Base-by-base conservation (phyloP, 2,888 invertebrate genomes). In the Pemphredon lugubris region DNA sequence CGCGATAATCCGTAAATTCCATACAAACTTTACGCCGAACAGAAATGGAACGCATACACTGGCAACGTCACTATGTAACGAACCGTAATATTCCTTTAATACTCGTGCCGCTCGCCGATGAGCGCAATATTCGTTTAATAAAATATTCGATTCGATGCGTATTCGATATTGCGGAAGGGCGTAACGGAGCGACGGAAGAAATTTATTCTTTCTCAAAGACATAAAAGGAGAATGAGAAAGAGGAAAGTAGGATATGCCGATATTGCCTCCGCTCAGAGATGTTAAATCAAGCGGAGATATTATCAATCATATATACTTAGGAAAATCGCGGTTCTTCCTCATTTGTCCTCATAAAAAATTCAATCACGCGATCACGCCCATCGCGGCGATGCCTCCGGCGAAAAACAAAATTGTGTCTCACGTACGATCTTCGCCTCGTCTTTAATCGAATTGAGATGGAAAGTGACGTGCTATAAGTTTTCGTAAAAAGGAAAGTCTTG, bases 331-430 rank as follows among this genome's bases (percentile, higher is more conserved):
- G n/a, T n/a, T 40, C 2, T 4, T 26, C n/a, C 7, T 47, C 37
- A 23, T 57, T 40, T 11, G 21, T 5, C 37, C 45, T 40, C 18
- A 21, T 55, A 9, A 23, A 50, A 42, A 48, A 48, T 64, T 57
- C 42, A 34, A 34, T 23, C 42, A 32, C 40, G 7, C 5, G n/a
- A 39, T 4, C 39, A 20, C 14, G n/a, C 2, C 13, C 7, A 1
- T 1, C n/a, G 26, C 1, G 2, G 9, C n/a, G n/a, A n/a, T n/a
- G n/a, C n/a, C n/a, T n/a, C n/a, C n/a, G n/a, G n/a, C n/a, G n/a
- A n/a, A n/a, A n/a, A n/a, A n/a, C n/a, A n/a, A n/a, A n/a, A n/a
- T n/a, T n/a, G n/a, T n/a, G n/a, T n/a, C n/a, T n/a, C n/a, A n/a
- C n/a, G n/a, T n/a, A n/a, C n/a, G n/a, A n/a, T n/a, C n/a, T n/a